phyloP scores from a whole-genome alignment of 2,113 vertebrate species.

The Saccopteryx leptura region DNA sequence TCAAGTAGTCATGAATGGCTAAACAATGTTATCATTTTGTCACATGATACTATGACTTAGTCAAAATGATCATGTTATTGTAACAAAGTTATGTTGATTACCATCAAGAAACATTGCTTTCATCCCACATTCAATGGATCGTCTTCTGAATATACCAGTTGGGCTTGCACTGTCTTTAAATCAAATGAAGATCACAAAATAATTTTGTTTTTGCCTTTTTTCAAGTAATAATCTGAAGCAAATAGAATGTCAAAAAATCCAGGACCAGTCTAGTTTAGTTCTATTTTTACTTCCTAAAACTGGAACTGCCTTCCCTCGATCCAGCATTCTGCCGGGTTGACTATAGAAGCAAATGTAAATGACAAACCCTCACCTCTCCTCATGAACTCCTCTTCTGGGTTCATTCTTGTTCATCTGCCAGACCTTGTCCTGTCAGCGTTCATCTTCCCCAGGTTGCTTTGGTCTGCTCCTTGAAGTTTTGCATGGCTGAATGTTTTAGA shows the following conservation, averaged over 20 bases:
- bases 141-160: neutral
- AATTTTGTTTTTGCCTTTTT: conserved; percentile 20
- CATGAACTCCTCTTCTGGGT: neutral
- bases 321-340: neutral
- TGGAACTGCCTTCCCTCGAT: neutral
- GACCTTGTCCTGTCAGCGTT: neutral
- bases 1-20: neutral
- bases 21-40: conserved; percentile 4
- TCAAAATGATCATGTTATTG: neutral
- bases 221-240: neutral
- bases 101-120: neutral
- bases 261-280: neutral
- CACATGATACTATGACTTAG: neutral
- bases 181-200: neutral
- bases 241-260: neutral
- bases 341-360: neutral
- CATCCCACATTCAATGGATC: neutral
- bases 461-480: neutral
- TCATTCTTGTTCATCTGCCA: neutral
- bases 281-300: neutral
- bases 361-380: neutral
- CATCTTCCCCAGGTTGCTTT: neutral
- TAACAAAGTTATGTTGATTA: neutral
- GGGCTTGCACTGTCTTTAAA: neutral
- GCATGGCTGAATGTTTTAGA: conserved; percentile 37